Conservation (phyloP, 2,888 invertebrate species). For the Eilema depressum region DNA sequence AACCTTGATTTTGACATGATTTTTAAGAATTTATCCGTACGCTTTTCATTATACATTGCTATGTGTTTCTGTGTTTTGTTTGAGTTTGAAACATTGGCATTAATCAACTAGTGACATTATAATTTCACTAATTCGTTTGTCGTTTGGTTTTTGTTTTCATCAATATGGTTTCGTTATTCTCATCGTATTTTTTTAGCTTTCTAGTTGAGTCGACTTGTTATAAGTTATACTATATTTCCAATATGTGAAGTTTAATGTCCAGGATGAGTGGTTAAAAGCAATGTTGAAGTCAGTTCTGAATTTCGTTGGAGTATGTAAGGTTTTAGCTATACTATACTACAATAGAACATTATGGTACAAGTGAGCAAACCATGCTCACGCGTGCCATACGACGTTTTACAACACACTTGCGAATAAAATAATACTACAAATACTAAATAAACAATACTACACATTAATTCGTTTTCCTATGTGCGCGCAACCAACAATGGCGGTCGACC, state of each 20-base stretch:
- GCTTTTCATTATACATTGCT: conserved; percentile 10
- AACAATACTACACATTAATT: too few relatives aligned
- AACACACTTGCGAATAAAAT: too few relatives aligned
- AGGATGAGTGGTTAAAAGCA: not conserved
- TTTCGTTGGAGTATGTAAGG: too few relatives aligned
- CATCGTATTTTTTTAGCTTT: conserved; percentile 17
- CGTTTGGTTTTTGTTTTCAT: conserved; percentile 53
- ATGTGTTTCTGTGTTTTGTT: conserved; percentile 37
- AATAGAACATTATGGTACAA: too few relatives aligned
- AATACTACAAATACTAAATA: too few relatives aligned
- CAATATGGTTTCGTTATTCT: conserved; percentile 33
- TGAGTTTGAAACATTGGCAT: conserved; percentile 38
- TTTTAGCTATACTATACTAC: too few relatives aligned
- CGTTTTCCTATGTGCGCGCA: too few relatives aligned
- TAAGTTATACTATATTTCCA: not conserved
- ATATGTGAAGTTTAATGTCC: not conserved
- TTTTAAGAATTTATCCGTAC: conserved; percentile 4
- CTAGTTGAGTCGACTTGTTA: not conserved
- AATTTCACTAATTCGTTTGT: conserved; percentile 60
- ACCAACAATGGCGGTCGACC: too few relatives aligned
- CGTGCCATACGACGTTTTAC: too few relatives aligned
- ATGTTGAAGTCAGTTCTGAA: too few relatives aligned
- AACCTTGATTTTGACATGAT: not conserved
- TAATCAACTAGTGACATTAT: conserved; percentile 15
- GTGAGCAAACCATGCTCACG: too few relatives aligned